Evolutionary conservation across 2,113 vertebrate species (phyloP).

Genomic region (Sebastes schlegelii): DNA sequence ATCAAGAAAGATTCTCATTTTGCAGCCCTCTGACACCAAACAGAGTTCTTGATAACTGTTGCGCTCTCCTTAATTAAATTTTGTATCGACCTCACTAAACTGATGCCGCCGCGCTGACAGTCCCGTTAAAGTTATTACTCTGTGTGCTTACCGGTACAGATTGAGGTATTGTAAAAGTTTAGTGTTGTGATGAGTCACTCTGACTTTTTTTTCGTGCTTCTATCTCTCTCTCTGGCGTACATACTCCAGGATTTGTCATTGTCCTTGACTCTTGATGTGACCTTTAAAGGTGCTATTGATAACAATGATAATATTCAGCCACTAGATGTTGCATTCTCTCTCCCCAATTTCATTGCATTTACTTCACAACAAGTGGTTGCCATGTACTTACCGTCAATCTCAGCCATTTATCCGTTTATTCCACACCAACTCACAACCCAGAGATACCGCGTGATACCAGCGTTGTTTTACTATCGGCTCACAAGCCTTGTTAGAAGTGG

Average conservation of each 20-base stretch:
- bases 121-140: slow-evolving; percentile 53
- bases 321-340: no score
- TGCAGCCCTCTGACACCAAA: slow-evolving; percentile 59
- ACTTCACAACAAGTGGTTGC: no score
- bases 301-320: no score
- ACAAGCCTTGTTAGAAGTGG: no score
- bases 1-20: slow-evolving; percentile 51
- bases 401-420: no score
- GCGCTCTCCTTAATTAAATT: slow-evolving; percentile 74
- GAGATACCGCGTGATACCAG: no score
- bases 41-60: slow-evolving; percentile 59
- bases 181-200: slow-evolving; percentile 55
- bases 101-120: slow-evolving; percentile 63
- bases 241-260: background rate
- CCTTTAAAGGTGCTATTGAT: background rate
- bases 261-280: slow-evolving; percentile 14
- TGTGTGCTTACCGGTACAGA: slow-evolving; percentile 51
- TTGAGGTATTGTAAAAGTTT: slow-evolving; percentile 59
- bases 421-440: no score
- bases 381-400: no score
- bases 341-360: no score
- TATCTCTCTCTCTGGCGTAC: background rate
- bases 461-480: no score
- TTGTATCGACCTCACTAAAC: slow-evolving; percentile 66
- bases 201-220: slow-evolving; percentile 13